Percentiles rank a stretch among this genome's conserved stretches.
phyloP scores from a whole-genome alignment of 30 jellyfish, hydroid and myxozoan genomes.

The Chironex yamaguchii region DNA sequence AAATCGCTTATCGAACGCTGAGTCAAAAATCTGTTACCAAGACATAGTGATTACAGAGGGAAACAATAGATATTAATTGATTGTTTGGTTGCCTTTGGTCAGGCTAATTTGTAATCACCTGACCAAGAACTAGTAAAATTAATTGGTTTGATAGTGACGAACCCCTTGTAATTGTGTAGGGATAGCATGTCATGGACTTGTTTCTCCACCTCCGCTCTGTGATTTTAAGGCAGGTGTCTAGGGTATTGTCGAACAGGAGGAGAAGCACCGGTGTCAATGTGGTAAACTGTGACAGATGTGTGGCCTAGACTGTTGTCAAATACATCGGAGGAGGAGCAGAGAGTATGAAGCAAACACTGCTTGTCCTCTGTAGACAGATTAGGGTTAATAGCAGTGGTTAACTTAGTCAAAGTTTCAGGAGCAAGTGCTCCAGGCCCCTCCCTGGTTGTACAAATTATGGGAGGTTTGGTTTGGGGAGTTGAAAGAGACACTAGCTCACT shows the following conservation, averaged over 20 bases:
- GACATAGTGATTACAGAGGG: too few relatives aligned
- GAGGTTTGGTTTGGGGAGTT: background rate
- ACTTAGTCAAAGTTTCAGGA: slow-evolving; percentile 21
- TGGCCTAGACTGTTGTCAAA: slow-evolving; percentile 49
- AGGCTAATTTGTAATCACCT: background rate
- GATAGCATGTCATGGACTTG: slow-evolving; percentile 43
- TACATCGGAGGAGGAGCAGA: slow-evolving; percentile 40
- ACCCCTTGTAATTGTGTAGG: too few relatives aligned
- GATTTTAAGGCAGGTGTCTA: slow-evolving; percentile 37
- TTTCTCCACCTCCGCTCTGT: slow-evolving; percentile 24
- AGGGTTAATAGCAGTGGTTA: slow-evolving; percentile 42
- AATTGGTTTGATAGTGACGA: too few relatives aligned
- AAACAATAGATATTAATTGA: too few relatives aligned
- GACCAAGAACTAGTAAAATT: too few relatives aligned
- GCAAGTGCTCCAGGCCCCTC: slow-evolving; percentile 9
- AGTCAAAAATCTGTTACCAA: too few relatives aligned
- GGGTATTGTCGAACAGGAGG: slow-evolving; percentile 57
- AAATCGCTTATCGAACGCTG: too few relatives aligned
- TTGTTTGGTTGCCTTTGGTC: background rate
- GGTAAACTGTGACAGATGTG: slow-evolving; percentile 11
- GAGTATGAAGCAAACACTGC: slow-evolving; percentile 9
- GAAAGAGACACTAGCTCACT: slow-evolving; percentile 33
- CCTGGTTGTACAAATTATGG: slow-evolving; percentile 24
- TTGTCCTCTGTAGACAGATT: slow-evolving; percentile 33
- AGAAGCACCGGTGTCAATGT: slow-evolving; percentile 33